phyloP scores from a whole-genome alignment of 2,113 vertebrate species.

The Zosterops lateralis region DNA sequence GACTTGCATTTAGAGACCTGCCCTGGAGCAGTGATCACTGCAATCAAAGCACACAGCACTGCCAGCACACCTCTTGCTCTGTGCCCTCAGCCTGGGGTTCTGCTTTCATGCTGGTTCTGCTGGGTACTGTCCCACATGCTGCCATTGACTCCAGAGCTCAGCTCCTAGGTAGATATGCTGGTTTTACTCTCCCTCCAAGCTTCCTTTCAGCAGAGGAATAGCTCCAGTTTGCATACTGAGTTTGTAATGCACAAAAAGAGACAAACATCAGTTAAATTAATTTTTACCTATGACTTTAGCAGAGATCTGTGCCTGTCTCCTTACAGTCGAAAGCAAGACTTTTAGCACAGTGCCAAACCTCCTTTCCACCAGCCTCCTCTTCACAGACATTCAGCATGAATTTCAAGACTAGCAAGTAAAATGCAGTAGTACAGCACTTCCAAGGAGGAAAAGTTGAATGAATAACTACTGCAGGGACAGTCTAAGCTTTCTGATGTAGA shows the following conservation, averaged over 20 bases:
- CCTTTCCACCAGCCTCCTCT: background rate
- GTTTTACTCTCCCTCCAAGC: background rate
- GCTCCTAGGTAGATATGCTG: background rate
- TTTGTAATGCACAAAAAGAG: slow-evolving; percentile 13
- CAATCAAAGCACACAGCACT: background rate
- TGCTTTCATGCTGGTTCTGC: background rate
- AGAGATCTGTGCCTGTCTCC: background rate
- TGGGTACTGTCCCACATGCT: background rate
- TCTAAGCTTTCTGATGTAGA: slow-evolving; percentile 47
- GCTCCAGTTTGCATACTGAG: background rate
- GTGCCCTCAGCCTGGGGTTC: background rate
- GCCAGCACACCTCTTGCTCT: background rate
- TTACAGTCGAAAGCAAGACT: background rate
- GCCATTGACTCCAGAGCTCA: background rate
- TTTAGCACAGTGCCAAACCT: background rate
- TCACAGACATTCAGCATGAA: slow-evolving; percentile 28
- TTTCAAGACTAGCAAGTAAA: slow-evolving; percentile 36
- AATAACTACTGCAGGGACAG: slow-evolving; percentile 44
- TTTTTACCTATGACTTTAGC: slow-evolving; percentile 14
- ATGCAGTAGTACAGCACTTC: slow-evolving; percentile 47
- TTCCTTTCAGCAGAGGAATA: slow-evolving; percentile 9
- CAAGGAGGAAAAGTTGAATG: slow-evolving; percentile 5
- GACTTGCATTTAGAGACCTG: background rate
- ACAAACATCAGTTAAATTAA: background rate
- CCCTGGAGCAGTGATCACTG: background rate